phyloP scores from a whole-genome alignment of 2,797 vertebrate species.

The Betta splendens region DNA sequence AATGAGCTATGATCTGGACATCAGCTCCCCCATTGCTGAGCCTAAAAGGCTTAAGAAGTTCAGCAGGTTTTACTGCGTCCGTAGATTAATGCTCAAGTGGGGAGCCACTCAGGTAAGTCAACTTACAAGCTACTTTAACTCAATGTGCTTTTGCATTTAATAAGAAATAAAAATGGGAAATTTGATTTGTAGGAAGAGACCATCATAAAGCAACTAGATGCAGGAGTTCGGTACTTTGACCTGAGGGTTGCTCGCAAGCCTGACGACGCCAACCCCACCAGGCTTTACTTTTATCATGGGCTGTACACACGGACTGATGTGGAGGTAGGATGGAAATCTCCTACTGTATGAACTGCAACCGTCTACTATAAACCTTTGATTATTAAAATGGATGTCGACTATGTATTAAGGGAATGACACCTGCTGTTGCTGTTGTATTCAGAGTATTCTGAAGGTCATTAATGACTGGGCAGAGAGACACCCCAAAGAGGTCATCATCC shows the following conservation, averaged over 20 bases:
- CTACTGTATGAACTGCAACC: background rate
- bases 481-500: slow-evolving; percentile 64
- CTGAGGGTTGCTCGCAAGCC: slow-evolving; percentile 60
- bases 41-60: slow-evolving; percentile 41
- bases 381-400: too few relatives aligned
- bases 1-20: slow-evolving; percentile 67
- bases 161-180: background rate
- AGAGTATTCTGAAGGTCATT: slow-evolving; percentile 54
- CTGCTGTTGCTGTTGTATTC: slow-evolving; percentile 11
- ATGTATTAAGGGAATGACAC: background rate
- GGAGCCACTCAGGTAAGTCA: slow-evolving; percentile 55
- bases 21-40: slow-evolving; percentile 55
- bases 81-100: slow-evolving; percentile 47
- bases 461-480: slow-evolving; percentile 55
- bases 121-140: fast-evolving
- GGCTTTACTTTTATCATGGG: slow-evolving; percentile 65
- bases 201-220: slow-evolving; percentile 59
- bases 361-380: too few relatives aligned
- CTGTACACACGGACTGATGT: slow-evolving; percentile 62
- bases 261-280: slow-evolving; percentile 39
- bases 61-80: slow-evolving; percentile 39
- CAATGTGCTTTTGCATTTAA: background rate
- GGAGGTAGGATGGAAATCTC: slow-evolving; percentile 48
- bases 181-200: slow-evolving; percentile 39
- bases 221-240: slow-evolving; percentile 67